A percentile compares a stretch with the other conserved stretches of the same genome.
Evolutionary conservation across 2,113 vertebrate species (phyloP).

Genomic region (Sturnus vulgaris): DNA sequence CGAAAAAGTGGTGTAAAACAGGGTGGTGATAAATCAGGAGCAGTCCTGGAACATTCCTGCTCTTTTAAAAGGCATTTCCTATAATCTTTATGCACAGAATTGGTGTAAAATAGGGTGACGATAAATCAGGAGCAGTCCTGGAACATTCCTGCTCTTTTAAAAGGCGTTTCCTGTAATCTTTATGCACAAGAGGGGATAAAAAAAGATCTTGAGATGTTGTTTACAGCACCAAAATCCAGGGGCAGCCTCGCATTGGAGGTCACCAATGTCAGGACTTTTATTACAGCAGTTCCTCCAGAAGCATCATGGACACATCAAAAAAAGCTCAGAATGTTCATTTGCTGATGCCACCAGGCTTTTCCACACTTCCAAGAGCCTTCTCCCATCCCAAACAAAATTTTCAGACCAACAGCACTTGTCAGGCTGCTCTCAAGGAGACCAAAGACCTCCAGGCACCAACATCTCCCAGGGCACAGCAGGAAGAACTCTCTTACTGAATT

Average conservation of each 20-base stretch:
- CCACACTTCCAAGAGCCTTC: not conserved
- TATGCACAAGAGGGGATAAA: not conserved
- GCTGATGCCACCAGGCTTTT: not conserved
- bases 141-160: not conserved
- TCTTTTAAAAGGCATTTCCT: not conserved
- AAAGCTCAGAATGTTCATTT: not conserved
- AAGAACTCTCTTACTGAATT: not conserved
- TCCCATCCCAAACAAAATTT: not conserved
- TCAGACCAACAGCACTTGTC: not conserved
- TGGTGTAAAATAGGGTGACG: not conserved
- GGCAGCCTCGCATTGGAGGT: not conserved
- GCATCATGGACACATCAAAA: accelerated
- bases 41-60: not conserved
- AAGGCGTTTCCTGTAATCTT: not conserved
- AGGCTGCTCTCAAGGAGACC: not conserved
- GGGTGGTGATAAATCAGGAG: not conserved
- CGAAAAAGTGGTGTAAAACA: not conserved
- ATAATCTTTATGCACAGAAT: not conserved
- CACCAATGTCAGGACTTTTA: not conserved
- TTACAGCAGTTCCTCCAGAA: not conserved
- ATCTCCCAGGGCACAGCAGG: not conserved
- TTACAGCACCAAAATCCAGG: not conserved
- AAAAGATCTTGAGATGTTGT: not conserved
- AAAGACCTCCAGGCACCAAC: not conserved
- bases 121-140: not conserved